Conservation (phyloP, 2,888 invertebrate species). For the Dorcus parallelipipedus region DNA sequence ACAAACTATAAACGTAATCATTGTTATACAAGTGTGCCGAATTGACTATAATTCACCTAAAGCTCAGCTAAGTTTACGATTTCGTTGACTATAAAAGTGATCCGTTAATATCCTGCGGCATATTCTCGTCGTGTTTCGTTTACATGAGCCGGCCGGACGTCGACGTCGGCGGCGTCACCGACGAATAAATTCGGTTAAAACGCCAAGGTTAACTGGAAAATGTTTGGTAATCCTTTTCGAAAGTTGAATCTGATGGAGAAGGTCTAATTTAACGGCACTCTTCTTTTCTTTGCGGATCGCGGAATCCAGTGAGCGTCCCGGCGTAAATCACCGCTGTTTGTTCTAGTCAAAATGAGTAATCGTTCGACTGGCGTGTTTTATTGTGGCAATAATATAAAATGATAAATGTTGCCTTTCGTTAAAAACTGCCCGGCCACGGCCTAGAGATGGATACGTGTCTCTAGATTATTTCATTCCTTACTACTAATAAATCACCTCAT, state of each 20-base stretch:
- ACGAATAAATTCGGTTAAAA: background rate
- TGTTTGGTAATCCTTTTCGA: background rate
- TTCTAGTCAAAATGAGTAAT: conserved; percentile 45
- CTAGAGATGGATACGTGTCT: too few relatives aligned
- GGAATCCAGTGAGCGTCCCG: conserved; percentile 37
- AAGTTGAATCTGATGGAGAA: background rate
- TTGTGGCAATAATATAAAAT: conserved; percentile 44
- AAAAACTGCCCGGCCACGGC: too few relatives aligned
- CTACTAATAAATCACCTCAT: too few relatives aligned
- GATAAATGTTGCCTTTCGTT: conserved; percentile 33
- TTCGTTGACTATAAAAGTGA: background rate
- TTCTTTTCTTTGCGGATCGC: conserved; percentile 14
- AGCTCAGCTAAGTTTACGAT: background rate
- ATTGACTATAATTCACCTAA: too few relatives aligned
- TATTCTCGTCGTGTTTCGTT: background rate
- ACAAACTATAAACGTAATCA: too few relatives aligned
- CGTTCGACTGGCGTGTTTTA: conserved; percentile 39
- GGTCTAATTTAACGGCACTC: background rate
- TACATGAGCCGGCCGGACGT: background rate
- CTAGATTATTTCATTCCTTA: too few relatives aligned
- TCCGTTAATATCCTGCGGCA: background rate
- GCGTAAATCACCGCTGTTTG: conserved; percentile 45
- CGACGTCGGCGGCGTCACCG: background rate
- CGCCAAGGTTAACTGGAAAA: background rate
- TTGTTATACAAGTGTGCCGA: too few relatives aligned